Base-by-base conservation (phyloP, 2,888 invertebrate species). In the Catocala nupta region DNA sequence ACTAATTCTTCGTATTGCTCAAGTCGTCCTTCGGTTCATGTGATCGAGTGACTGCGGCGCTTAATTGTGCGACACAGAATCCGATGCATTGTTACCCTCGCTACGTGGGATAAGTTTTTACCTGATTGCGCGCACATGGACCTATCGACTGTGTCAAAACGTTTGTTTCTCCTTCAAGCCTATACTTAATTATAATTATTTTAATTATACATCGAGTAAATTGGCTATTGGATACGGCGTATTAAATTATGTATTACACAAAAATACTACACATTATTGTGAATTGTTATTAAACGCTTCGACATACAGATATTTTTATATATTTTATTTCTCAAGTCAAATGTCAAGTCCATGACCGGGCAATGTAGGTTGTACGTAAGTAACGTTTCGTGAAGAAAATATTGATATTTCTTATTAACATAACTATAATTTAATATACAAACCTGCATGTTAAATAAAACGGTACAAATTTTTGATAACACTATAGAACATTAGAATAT, bases 21-120 rank as follows among this genome's bases (percentile, higher is more conserved):
- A 86, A 87, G 55, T 65, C 66, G 83, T 83, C 82, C 85, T 84
- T 85, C 81, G 74, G 13, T 59, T 71, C 73, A 75, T 78, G 71
- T 75, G 73, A 66, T 63, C 60, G 76, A 76, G 68, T 65, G 75
- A 66, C 72, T 61, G 69, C 55, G 45, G 47, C 57, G 68, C 59
- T 72, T 80, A 77, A 78, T 81, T 74, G 71, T 73, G 67, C 54
- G 74, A 73, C 64, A 72, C 69, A 72, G 70, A 70, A 68, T 68
- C 69, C 60, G 61, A 70, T 64, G 68, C 73, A 82, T 81, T 81
- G 81, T 81, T 69, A 65, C 74, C 59, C 52, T 68, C 81, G 80
- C 59, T 49, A 68, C 81, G 81, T 82, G 83, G 75, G 82, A 82
- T 73, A 65, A 71, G 68, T 77, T 80, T 75, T 77, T 75, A 57